Evolutionary conservation across 2,888 invertebrate genomes (phyloP), one percentile per base, ranked within the genome.

Genomic region (Platypus cylindrus): DNA sequence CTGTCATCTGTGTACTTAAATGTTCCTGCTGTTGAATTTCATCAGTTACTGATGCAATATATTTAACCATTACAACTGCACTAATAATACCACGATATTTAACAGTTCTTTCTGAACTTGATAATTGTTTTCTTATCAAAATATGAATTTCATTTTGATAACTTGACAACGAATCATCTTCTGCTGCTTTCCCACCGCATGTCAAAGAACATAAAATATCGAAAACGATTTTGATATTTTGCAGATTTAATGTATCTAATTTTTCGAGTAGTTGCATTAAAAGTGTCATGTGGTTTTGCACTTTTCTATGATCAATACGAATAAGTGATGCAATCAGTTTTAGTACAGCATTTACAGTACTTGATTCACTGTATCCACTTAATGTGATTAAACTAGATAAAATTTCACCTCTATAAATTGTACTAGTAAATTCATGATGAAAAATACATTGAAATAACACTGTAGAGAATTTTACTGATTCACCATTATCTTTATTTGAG

Each of bases 91-190:
- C 85, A 59, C 76, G 76, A 35, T 73, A 68, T 59, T 80, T 82
- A 5, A 74, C 66, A 15, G 54, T 54, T 13, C 70, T 65, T 45
- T 70, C 70, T 3, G 73, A 69, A 54, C 73, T 76, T 2, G 78
- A 73, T 22, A 90, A 63, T 58, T 87, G 83, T 57, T 91, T 91
- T 45, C 78, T 73, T n/a, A 89, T 72, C 12, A 87, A 64, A 67
- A 90, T 89, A 52, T 79, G 76, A 32, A 91, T 69, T 54, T 89
- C 86, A 62, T 84, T 81, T 56, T 79, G 74, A 23, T 85, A 70
- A 3, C 63, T 59, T n/a, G 64, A 59, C 17, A 63, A 49, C 2
- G 60, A 52, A 17, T 66, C 64, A 22, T 61, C 52, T 16, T 66
- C 64, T 22, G 61, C 52, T 7, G 52, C 61, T 28, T 57, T 59